Evolutionary conservation across 2,888 invertebrate species (phyloP).

Genomic region (Rotaria magnacalcarata): DNA sequence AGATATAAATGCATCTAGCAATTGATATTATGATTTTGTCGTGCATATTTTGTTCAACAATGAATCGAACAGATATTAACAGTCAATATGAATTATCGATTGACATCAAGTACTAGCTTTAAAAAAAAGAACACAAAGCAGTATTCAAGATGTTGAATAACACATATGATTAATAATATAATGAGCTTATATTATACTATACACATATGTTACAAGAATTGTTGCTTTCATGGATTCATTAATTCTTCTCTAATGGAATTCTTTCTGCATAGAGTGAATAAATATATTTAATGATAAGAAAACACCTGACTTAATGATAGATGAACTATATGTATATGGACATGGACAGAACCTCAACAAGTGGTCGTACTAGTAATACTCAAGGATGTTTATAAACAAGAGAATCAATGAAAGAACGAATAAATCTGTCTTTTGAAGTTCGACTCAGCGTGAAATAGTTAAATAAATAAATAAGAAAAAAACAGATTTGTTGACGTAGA

Average conservation of each 20-base stretch:
- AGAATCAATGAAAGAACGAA: background rate
- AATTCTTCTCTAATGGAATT: background rate
- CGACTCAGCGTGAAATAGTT: background rate
- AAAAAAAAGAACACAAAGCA: no score
- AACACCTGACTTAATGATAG: no score
- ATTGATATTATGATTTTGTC: background rate
- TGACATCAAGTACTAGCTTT: no score
- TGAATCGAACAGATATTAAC: background rate
- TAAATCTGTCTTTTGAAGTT: background rate
- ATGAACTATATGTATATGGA: background rate
- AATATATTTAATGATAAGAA: no score
- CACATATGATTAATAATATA: no score
- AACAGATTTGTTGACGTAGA: background rate
- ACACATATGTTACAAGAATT: no score
- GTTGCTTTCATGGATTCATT: no score
- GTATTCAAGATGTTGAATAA: no score
- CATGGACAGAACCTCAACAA: background rate
- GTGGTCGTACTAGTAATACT: background rate
- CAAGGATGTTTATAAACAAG: background rate
- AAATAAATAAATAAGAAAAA: background rate
- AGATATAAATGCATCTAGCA: background rate
- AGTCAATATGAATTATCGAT: background rate
- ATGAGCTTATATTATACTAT: no score
- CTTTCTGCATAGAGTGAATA: background rate
- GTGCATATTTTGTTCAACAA: background rate